phyloP scores from a whole-genome alignment of 2,797 vertebrate species.

The Platalea minor region DNA sequence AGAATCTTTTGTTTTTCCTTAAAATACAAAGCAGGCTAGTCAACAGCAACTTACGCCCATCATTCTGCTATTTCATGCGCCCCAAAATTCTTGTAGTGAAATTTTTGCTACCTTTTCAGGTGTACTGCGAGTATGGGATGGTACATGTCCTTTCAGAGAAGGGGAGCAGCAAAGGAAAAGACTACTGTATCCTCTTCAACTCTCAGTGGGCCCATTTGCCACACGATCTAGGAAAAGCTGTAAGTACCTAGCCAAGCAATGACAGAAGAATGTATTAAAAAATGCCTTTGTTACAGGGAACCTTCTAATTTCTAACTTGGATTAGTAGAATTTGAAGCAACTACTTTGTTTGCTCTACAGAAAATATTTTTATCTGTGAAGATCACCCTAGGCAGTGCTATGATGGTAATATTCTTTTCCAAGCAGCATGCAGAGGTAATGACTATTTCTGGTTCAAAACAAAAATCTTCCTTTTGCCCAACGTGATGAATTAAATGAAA shows the following conservation, averaged over 20 bases:
- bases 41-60: background rate
- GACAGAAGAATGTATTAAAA: background rate
- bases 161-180: slow-evolving; percentile 82
- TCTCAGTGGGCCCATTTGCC: slow-evolving; percentile 94
- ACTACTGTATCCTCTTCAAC: slow-evolving; percentile 97
- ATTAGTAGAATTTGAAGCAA: background rate
- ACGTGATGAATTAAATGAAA: background rate
- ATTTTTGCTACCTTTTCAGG: slow-evolving; percentile 71
- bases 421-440: background rate
- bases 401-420: background rate
- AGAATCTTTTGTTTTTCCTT: background rate
- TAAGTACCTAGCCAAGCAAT: slow-evolving; percentile 72
- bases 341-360: background rate
- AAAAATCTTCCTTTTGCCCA: background rate
- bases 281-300: background rate
- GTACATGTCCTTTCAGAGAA: slow-evolving; percentile 86
- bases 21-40: background rate
- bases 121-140: slow-evolving; percentile 89
- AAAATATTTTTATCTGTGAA: background rate
- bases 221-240: slow-evolving; percentile 90
- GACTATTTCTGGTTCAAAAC: background rate
- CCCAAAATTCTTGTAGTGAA: background rate
- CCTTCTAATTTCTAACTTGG: background rate
- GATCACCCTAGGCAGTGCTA: background rate
- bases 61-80: background rate